phyloP scores from a whole-genome alignment of 2,888 invertebrate species.

The Coleophora deauratella region DNA sequence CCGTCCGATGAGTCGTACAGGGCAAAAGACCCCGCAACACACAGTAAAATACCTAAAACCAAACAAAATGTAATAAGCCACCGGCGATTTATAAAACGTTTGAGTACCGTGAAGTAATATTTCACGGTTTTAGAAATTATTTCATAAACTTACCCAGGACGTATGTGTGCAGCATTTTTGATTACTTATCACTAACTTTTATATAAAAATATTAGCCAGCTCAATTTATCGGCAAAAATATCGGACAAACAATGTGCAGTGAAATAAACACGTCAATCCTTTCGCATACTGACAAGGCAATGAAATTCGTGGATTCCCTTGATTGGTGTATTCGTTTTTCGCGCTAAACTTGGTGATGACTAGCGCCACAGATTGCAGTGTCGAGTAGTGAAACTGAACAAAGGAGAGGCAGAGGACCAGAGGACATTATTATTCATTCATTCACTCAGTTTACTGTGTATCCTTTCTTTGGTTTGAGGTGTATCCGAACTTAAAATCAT shows the following conservation, averaged over 20 bases:
- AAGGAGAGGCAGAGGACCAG: too few relatives aligned
- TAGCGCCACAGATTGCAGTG: neutral
- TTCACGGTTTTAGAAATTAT: constrained; percentile 27
- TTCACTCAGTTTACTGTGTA: too few relatives aligned
- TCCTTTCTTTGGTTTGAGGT: too few relatives aligned
- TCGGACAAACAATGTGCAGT: constrained; percentile 19
- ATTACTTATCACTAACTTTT: constrained; percentile 30
- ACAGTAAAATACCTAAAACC: constrained; percentile 53
- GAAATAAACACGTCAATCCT: constrained; percentile 54
- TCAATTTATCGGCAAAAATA: constrained; percentile 24
- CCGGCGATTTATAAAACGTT: constrained; percentile 24
- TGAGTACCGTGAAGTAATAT: constrained; percentile 19
- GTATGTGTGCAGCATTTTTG: constrained; percentile 44
- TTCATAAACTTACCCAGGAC: constrained; percentile 56
- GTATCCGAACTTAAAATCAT: too few relatives aligned
- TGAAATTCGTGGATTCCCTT: constrained; percentile 55
- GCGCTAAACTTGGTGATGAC: too few relatives aligned
- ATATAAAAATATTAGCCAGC: constrained; percentile 23
- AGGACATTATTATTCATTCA: too few relatives aligned
- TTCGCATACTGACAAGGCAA: constrained; percentile 53
- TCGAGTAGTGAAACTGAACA: too few relatives aligned
- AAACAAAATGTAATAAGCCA: constrained; percentile 2
- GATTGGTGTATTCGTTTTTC: constrained; percentile 43
- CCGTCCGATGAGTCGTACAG: constrained; percentile 82
- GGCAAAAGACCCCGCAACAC: constrained; percentile 44